Base-by-base conservation (phyloP, 2,113 vertebrate species). In the Orthonyx spaldingii region DNA sequence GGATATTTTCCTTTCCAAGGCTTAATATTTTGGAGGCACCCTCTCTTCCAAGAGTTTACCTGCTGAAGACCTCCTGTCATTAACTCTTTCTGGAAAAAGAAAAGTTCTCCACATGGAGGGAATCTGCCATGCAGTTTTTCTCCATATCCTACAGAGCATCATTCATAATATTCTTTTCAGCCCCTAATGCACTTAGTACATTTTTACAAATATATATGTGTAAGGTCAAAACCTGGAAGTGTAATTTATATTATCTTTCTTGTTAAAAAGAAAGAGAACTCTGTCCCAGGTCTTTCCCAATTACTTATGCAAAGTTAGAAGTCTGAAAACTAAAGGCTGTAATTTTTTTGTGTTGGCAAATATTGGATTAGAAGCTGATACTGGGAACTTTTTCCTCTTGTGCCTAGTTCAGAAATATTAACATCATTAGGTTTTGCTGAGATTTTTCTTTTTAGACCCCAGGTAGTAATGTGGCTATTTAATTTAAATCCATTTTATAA, bases 21-120 rank as follows among this genome's bases (percentile, higher is more conserved):
- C 44, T 93, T 96, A 71, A 16, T 85, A 83, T 96, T 97, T 97
- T 71, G 59, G 83, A 93, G 76, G 16, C 16, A 57, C 87, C 20
- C 32, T 69, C 46, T 88, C 49, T 84, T 95, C 47, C 75, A 76
- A 91, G 59, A 44, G 46, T 78, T 95, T 76, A 76, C 41, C 37
- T 78, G 39, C 47, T 80, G 53, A 84, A 86, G 50, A 69, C 8
- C 74, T 74, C 53, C 82, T 96, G 89, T 41, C 19, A 42, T 42
- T 63, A 79, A 64, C 64, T 94, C 57, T 71, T 93, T 49, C 56
- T 53, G 32, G 32, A 44, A 42, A 60, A 87, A 78, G 3, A n/a
- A n/a, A 53, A 60, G 15, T 32, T 81, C 18, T 89, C 26, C 19
- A 27, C 11, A 4, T 57, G 28, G 22, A 68, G 30, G 7, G 21